A percentile compares a stretch with the other conserved stretches of the same genome.
These are phyloP conservation scores for Macrostomum cliftonense DNA, from an alignment of 2,888 invertebrate species.

Conservation along the genomic window DNA sequence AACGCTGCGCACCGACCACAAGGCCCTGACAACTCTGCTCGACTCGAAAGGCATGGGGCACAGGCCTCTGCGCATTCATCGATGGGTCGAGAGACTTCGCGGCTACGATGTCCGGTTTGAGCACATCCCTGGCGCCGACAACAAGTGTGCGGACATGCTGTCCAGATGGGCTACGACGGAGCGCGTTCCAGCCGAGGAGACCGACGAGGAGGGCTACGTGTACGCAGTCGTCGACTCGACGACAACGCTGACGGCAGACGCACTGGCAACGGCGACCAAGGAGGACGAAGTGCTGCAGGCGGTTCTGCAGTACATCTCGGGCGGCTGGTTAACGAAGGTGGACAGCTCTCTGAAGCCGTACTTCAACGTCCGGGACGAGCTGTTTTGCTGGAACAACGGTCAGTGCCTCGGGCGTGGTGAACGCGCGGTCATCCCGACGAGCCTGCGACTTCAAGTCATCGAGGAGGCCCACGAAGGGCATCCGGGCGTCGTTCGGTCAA, in stretches of 20 bases:
- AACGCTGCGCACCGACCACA: conserved; percentile 1
- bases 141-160: conserved; percentile 2
- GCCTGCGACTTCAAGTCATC: neutral
- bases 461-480: conserved; percentile 1
- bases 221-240: too few relatives aligned
- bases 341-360: neutral
- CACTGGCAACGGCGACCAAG: too few relatives aligned
- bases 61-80: neutral
- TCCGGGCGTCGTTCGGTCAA: conserved; percentile 1
- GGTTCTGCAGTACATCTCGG: neutral
- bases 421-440: conserved; percentile 1
- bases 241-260: too few relatives aligned
- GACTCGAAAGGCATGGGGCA: neutral
- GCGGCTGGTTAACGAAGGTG: conserved; percentile 1
- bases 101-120: conserved; percentile 1
- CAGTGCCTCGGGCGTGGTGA: neutral
- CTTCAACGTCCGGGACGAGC: neutral
- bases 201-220: too few relatives aligned
- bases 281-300: neutral
- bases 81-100: conserved; percentile 2
- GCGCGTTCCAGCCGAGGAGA: too few relatives aligned
- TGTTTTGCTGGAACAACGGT: neutral
- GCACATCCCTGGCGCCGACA: neutral
- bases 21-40: neutral
- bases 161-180: neutral